Evolutionary conservation across 2,888 invertebrate species (phyloP), one percentile per base, ranked within the genome.

Genomic region (Acrobasis suavella): DNA sequence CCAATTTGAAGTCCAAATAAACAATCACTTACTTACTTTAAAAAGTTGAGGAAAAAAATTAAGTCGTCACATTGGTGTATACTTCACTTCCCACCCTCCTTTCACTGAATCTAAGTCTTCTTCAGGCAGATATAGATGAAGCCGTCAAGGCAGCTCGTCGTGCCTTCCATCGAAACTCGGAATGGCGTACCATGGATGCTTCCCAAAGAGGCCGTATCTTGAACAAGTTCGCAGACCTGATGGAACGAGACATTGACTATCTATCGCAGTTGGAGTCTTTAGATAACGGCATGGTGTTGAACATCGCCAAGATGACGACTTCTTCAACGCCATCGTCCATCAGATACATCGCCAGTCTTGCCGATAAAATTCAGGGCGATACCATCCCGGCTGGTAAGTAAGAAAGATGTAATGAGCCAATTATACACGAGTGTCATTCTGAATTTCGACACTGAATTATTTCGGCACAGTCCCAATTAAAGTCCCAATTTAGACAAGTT

Each of bases 271-370:
- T 99, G 77, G 98, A 98, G 91, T 97, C 98, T 0, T 83, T 97
- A 65, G 97, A 99, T 83, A 98, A 97, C 87, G 98, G 98, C 15
- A 97, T 97, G 85, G 96, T 97, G 0, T 96, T 94, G 76, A 80
- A 89, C 1, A 86, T 93, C 70, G 91, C 96, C 93, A 94, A 69
- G 79, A 80, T 38, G 91, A 91, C 68, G 94, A 95, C 81, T 70
- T 94, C 0, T 82, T 85, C 0, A 75, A 83, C 64, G 80, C 92
- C 58, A 82, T 94, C 56, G 88, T 90, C 62, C 86, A 77, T 96
- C 12, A 94, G 96, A 52, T 97, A 97, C 76, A 95, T 95, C 82
- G 97, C 97, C 15, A 97, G 97, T 16, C 96, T 96, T 94, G 96
- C 96, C 0, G 97, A 97, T 78, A 98, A 97, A 83, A 95, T 95